phyloP scores from a whole-genome alignment of 2,888 invertebrate genomes.

The Nymphalis polychloros region DNA sequence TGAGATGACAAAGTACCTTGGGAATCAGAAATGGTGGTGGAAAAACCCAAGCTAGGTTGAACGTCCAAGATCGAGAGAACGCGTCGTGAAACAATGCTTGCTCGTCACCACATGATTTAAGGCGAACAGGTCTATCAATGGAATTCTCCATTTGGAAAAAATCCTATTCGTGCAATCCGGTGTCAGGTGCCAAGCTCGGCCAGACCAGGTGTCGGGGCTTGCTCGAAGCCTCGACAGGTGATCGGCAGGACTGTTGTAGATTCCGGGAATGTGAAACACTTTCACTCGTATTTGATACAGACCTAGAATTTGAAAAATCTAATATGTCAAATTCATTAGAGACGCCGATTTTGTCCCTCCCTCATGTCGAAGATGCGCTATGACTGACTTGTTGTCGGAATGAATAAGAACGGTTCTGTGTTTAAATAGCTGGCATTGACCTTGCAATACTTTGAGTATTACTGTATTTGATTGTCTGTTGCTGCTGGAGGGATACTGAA shows the following conservation, averaged over 20 bases:
- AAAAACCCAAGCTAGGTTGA: too few relatives aligned
- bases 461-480: constrained; percentile 10
- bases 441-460: constrained; percentile 20
- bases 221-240: constrained; percentile 35
- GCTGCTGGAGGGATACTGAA: too few relatives aligned
- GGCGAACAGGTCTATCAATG: constrained; percentile 18
- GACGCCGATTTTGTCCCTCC: constrained; percentile 44
- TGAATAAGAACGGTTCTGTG: constrained; percentile 36
- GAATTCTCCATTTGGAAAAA: constrained; percentile 26
- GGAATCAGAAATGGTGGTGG: too few relatives aligned
- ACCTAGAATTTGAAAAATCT: constrained; percentile 35
- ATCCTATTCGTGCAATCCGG: constrained; percentile 27
- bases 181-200: constrained; percentile 42
- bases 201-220: too few relatives aligned
- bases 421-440: constrained; percentile 9
- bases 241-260: constrained; percentile 42
- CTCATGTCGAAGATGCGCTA: constrained; percentile 44
- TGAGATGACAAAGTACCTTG: constrained; percentile 25
- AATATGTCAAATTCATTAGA: constrained; percentile 36
- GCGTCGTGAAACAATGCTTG: constrained; percentile 24
- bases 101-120: constrained; percentile 16
- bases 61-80: constrained; percentile 7
- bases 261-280: constrained; percentile 40
- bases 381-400: constrained; percentile 43
- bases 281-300: constrained; percentile 32